Conservation (phyloP, 2,888 invertebrate genomes). For the Chalcosyrphus nemorum region DNA sequence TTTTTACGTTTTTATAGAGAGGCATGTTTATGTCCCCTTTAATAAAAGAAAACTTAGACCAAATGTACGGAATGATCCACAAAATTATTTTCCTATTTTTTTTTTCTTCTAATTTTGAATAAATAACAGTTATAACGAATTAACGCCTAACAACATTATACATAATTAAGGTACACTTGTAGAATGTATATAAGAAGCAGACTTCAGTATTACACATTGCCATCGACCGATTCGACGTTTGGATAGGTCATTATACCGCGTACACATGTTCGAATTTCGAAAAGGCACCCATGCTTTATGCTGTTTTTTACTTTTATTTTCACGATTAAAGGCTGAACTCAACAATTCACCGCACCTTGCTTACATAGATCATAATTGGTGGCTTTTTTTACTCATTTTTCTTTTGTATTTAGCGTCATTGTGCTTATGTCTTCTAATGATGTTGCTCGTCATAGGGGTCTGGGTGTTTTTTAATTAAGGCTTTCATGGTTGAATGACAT, state of each 20-base stretch:
- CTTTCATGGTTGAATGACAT: background rate
- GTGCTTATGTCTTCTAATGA: background rate
- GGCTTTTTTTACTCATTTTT: too few relatives aligned
- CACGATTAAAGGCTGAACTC: background rate
- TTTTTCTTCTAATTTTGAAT: slow-evolving; percentile 48
- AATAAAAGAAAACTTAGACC: slow-evolving; percentile 43
- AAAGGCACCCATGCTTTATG: background rate
- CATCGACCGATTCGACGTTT: background rate
- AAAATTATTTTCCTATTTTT: slow-evolving; percentile 59
- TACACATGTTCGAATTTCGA: slow-evolving; percentile 7
- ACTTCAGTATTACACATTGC: slow-evolving; percentile 64
- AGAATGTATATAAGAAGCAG: slow-evolving; percentile 29
- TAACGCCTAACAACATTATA: slow-evolving; percentile 65
- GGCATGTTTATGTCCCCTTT: slow-evolving; percentile 72
- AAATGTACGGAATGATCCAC: slow-evolving; percentile 59
- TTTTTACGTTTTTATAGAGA: slow-evolving; percentile 44
- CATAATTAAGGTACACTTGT: slow-evolving; percentile 54
- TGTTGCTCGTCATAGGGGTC: background rate
- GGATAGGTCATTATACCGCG: background rate
- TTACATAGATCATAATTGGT: slow-evolving; percentile 12
- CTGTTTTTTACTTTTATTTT: slow-evolving; percentile 1
- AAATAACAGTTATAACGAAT: slow-evolving; percentile 72
- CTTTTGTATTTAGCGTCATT: background rate
- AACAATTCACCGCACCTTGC: background rate
- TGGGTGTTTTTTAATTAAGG: background rate